Evolutionary conservation across 2,888 invertebrate genomes (phyloP), one percentile per base, ranked within the genome.

Genomic region (Hypena proboscidalis): DNA sequence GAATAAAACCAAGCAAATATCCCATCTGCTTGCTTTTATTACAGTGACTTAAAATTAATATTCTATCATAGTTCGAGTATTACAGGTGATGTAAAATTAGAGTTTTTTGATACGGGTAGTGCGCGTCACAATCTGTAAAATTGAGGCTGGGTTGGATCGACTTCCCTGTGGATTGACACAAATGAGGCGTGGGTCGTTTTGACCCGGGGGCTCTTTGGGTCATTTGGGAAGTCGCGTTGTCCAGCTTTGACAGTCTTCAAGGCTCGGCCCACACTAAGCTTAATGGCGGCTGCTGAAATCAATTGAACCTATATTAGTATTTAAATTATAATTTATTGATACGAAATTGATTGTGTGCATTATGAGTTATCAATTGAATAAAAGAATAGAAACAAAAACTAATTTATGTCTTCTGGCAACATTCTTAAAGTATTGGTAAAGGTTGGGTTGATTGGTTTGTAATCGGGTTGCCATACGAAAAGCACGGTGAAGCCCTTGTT

Each of bases 221-320:
- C 58, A 47, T 21, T 38, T 40, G 52, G 58, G 40, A 31, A 55
- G 67, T 60, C 61, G 38, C 52, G 42, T 38, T 44, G 53, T 61
- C 68, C 77, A 69, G 72, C 67, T 54, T 30, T 58, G 63, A 71
- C 80, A 80, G 80, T 80, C 80, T 80, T 80, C 74, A 85, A 67
- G 75, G 67, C 74, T 80, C 70, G 67, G 67, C 74, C 77, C 81
- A 77, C 84, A 71, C 80, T 71, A 65, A 76, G 70, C 66, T 74
- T 90, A 90, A 67, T 90, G 90, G 87, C 90, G 90, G 90, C 90
- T 90, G 84, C 78, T 83, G 85, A 25, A 58, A 55, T 44, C 15
- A 40, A 31, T 30, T 31, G 1, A 11, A 38, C 38, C 41, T 39
- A 39, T 8, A 36, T 11, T 15, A 15, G 11, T 5, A 26, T 11